Base-by-base conservation (phyloP, 2,797 vertebrate genomes). In the Manis javanica region DNA sequence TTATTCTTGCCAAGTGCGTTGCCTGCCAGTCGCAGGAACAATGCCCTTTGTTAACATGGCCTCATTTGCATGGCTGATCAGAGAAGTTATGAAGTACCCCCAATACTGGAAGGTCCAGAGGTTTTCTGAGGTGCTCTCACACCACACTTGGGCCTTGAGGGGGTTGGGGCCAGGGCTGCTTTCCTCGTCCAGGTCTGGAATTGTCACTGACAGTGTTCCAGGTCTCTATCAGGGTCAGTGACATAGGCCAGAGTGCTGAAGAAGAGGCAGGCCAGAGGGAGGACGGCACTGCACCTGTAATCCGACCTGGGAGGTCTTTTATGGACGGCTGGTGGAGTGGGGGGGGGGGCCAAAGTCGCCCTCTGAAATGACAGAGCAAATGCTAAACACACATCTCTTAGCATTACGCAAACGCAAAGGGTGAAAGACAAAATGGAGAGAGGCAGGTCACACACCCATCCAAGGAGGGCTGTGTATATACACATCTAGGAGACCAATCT, bases 1-100 rank as follows among this genome's bases (percentile, higher is more conserved):
- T n/a, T 11, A 29, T 81, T 89, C 96, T 78, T 86, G 95, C 96
- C 96, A 95, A 88, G 68, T 0, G n/a, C 7, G 0, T 13, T 66
- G 79, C 12, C 57, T 26, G 95, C 61, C 1, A 0, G 72, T 83
- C 13, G 4, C 46, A 24, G 15, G 53, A 94, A 64, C 92, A 34
- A 16, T 31, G 77, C 26, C 31, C 34, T 77, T 68, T 61, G 69
- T 82, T 64, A 46, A 69, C 16, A 23, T 7, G 83, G 82, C 84
- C 88, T 95, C 68, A 1, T 90, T 75, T 82, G 85, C 74, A 46
- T 57, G 39, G 77, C 34, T 55, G 75, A 83, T 42, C 57, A 14
- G 95, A 84, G 75, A 86, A 29, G 24, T 81, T 53, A 29, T 21
- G 77, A 69, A 68, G 49, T 29, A 2, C 12, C 34, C 78, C 63